Percentiles rank a stretch among this genome's conserved stretches.
Conservation (phyloP, 1,140 invertebrate genomes). For the Whitmania pigra region DNA sequence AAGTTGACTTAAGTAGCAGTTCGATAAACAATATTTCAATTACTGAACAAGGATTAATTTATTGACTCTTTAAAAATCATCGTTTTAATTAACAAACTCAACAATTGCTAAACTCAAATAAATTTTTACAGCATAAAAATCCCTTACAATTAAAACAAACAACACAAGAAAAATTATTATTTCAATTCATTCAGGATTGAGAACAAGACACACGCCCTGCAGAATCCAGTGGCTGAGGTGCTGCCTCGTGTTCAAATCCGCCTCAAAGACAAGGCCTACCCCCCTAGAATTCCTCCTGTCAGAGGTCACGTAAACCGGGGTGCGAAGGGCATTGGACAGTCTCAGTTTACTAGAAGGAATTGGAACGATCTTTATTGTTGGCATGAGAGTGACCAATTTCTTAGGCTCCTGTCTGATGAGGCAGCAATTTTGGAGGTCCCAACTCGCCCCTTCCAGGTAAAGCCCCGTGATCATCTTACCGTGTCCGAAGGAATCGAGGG, state of each 20-base stretch:
- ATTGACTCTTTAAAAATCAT: no score
- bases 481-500: conserved; percentile 50
- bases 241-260: conserved; percentile 58
- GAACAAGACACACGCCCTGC: conserved; percentile 62
- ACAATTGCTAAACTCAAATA: no score
- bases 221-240: conserved; percentile 68
- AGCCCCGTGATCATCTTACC: conserved; percentile 29
- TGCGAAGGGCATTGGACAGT: conserved; percentile 63
- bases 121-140: no score
- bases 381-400: conserved; percentile 61
- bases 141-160: no score
- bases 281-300: conserved; percentile 64
- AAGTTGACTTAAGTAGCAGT: no score
- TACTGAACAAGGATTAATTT: no score
- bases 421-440: conserved; percentile 58
- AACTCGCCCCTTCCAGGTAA: conserved; percentile 44
- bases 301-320: conserved; percentile 70
- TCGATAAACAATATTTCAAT: no score
- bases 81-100: no score
- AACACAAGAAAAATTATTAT: no score
- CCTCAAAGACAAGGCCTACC: conserved; percentile 66
- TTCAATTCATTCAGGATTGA: conserved; percentile 52
- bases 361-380: conserved; percentile 63
- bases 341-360: conserved; percentile 64
- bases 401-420: conserved; percentile 60